Conservation (phyloP, 2,797 vertebrate species). For the Mustela erminea region DNA sequence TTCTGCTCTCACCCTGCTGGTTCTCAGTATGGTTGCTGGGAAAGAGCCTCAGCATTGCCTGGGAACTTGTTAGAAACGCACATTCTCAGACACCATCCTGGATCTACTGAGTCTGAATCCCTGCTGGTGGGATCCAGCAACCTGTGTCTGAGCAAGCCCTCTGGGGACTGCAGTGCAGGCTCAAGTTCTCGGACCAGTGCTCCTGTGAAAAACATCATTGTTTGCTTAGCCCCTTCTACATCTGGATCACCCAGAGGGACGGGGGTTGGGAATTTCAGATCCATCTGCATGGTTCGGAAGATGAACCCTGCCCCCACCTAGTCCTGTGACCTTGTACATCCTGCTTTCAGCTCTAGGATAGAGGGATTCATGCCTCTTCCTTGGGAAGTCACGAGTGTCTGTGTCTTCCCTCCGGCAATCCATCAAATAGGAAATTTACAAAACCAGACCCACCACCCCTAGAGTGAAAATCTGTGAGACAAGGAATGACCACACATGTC, state of each 20-base stretch:
- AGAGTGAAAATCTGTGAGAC: not conserved
- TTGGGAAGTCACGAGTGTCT: no score
- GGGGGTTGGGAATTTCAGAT: not conserved
- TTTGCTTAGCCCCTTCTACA: not conserved
- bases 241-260: not conserved
- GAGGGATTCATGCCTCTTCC: not conserved
- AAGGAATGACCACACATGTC: not conserved
- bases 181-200: not conserved
- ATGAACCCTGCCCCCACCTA: not conserved
- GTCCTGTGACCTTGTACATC: not conserved
- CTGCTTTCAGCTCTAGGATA: not conserved
- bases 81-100: not conserved
- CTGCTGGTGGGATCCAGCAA: not conserved
- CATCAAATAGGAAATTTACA: slow-evolving; percentile 1
- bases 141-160: not conserved
- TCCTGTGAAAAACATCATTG: not conserved
- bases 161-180: not conserved
- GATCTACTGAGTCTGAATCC: not conserved
- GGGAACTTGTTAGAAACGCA: not conserved
- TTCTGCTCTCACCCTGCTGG: not conserved
- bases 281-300: not conserved
- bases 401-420: not conserved
- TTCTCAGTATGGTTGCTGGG: not conserved
- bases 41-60: not conserved
- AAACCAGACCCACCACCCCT: not conserved